Conservation (phyloP, 1,140 invertebrate species). For the Ceratosolen fusciceps region DNA sequence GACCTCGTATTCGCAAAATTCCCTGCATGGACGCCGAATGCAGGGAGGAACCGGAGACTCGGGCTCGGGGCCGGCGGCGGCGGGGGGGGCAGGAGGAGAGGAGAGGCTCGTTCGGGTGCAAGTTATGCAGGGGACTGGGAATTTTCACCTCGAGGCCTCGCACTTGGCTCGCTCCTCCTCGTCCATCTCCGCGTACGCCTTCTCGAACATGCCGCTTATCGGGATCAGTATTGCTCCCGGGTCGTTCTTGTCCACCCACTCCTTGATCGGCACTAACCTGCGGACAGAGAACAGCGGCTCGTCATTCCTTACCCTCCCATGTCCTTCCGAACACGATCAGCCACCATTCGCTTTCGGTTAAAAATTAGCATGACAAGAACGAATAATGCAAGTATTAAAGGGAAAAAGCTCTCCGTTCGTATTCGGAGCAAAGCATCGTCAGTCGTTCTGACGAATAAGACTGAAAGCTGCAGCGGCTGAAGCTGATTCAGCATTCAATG, state of each 20-base stretch:
- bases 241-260: conserved; percentile 99
- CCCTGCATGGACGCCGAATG: conserved; percentile 48
- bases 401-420: too few species aligned
- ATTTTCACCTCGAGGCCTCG: conserved; percentile 81
- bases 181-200: conserved; percentile 90
- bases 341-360: too few species aligned
- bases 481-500: too few species aligned
- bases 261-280: conserved; percentile 98
- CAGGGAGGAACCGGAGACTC: not conserved
- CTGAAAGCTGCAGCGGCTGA: too few species aligned
- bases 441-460: too few species aligned
- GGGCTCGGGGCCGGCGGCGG: too few species aligned
- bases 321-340: too few species aligned
- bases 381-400: too few species aligned
- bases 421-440: too few species aligned
- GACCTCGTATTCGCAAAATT: conserved; percentile 29
- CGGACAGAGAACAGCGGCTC: too few species aligned
- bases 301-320: too few species aligned
- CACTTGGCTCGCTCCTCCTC: conserved; percentile 82
- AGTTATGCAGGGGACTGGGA: not conserved
- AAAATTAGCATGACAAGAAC: too few species aligned
- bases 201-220: conserved; percentile 94
- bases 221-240: conserved; percentile 93
- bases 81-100: not conserved
- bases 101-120: not conserved